These are phyloP conservation scores for Hydrozoanthus gracilis DNA, from an alignment of 92 coral and sea anemone genomes.

Conservation along the genomic window DNA sequence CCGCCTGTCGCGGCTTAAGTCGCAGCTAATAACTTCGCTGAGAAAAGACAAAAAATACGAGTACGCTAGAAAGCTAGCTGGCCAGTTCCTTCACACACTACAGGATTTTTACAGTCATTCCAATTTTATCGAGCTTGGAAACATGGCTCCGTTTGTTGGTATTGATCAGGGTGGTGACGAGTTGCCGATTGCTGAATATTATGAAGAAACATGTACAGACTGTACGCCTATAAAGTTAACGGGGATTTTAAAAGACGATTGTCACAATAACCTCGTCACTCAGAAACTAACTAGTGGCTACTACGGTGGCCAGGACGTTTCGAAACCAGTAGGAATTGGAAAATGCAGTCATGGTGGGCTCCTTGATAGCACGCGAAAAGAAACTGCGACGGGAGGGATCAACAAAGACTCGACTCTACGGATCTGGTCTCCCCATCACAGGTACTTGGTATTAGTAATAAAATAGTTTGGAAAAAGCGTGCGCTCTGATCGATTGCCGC, in stretches of 20 bases:
- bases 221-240: slow-evolving; percentile 40
- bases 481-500: too few relatives aligned
- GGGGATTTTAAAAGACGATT: slow-evolving; percentile 27
- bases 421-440: slow-evolving; percentile 59
- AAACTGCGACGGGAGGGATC: slow-evolving; percentile 60
- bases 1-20: slow-evolving; percentile 54
- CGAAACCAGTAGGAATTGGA: slow-evolving; percentile 59
- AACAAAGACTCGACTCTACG: slow-evolving; percentile 63
- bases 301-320: slow-evolving; percentile 58
- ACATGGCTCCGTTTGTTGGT: slow-evolving; percentile 18
- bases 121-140: slow-evolving; percentile 69
- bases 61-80: slow-evolving; percentile 62
- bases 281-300: slow-evolving; percentile 73
- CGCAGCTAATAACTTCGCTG: slow-evolving; percentile 50
- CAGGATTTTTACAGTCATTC: slow-evolving; percentile 85
- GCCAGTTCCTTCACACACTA: slow-evolving; percentile 71
- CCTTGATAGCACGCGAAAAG: slow-evolving; percentile 35
- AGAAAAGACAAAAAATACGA: slow-evolving; percentile 55
- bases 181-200: slow-evolving; percentile 36
- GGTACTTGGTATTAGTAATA: slow-evolving; percentile 18
- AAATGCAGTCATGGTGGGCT: slow-evolving; percentile 76
- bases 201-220: slow-evolving; percentile 59
- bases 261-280: slow-evolving; percentile 50
- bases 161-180: slow-evolving; percentile 34
- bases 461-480: too few relatives aligned